Base-by-base conservation (phyloP, 2,113 vertebrate genomes). In the Lophura nycthemera region DNA sequence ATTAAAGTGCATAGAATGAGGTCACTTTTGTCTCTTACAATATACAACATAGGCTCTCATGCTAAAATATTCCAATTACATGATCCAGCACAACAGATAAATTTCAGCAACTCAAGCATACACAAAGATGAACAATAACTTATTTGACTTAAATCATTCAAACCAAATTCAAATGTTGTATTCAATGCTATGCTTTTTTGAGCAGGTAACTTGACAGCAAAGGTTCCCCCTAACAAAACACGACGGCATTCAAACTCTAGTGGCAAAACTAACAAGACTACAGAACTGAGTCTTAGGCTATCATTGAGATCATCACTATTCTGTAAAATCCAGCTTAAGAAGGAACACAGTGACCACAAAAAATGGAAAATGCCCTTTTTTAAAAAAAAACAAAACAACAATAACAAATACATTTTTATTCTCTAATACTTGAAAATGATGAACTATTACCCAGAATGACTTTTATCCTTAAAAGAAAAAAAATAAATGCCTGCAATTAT, bases 181-280 rank as follows among this genome's bases (percentile, higher is more conserved):
- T 64, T 87, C 70, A 81, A 5, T 19, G 67, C 40, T 50, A 52
- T 43, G 61, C 60, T 93, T 95, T 77, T 45, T 32, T 6, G 92
- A 83, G 34, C 38, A 71, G 80, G 59, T 50, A 75, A 30, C n/a
- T 81, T 47, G 80, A 64, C 88, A 94, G 82, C 25, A 89, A 66
- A 91, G 82, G 86, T 16, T 93, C 70, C 70, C 34, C 43, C 59
- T 65, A 72, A 88, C 38, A 65, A 92, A 96, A 90, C 71, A 56
- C 50, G 34, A 2, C 0, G 34, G 12, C 38, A 65, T 66, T 86
- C 52, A 56, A 70, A 57, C 48, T 24, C 43, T 57, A 6, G 17
- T 90, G 88, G 88, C 88, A 89, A 65, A 89, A 48, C 61, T 67
- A 88, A 92, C 36, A 72, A 70, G 43, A 38, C 43, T 13, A 14